Conservation (phyloP, 1,140 invertebrate species). For the Drepana arcuata region DNA sequence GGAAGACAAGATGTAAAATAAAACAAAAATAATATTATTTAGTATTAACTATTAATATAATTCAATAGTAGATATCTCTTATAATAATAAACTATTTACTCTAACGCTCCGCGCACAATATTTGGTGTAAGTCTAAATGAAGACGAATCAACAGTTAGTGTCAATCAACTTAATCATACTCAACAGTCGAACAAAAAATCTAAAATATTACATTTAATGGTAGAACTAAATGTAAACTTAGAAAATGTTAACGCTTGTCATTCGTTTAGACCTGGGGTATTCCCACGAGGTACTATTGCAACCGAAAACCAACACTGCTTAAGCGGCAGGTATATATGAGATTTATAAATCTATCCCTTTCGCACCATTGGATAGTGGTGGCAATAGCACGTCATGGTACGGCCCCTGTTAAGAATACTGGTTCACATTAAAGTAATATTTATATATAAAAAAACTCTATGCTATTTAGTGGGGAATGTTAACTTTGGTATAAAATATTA, state of each 20-base stretch:
- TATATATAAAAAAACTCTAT: slow-evolving; percentile 49
- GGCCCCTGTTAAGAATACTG: no score
- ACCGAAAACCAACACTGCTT: slow-evolving; percentile 34
- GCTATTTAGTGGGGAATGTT: slow-evolving; percentile 70
- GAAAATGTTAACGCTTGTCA: slow-evolving; percentile 49
- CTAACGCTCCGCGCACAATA: slow-evolving; percentile 67
- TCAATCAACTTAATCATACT: slow-evolving; percentile 46
- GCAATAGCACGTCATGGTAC: no score
- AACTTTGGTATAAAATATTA: slow-evolving; percentile 72
- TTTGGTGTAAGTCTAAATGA: slow-evolving; percentile 67
- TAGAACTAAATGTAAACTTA: slow-evolving; percentile 63
- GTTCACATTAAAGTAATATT: slow-evolving; percentile 45
- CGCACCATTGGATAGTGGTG: no score
- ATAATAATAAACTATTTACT: slow-evolving; percentile 58
- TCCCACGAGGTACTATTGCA: slow-evolving; percentile 34
- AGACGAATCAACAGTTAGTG: slow-evolving; percentile 65
- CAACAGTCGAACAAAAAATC: slow-evolving; percentile 62
- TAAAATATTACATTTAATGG: slow-evolving; percentile 60
- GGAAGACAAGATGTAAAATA: no score
- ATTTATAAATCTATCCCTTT: no score
- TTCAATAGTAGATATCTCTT: slow-evolving; percentile 70
- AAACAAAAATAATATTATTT: slow-evolving; percentile 61
- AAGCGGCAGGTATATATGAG: no score
- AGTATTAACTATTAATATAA: slow-evolving; percentile 69
- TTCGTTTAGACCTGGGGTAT: no score